These are phyloP conservation scores for Cladopsammia gracilis DNA, from an alignment of 64 coral and sea anemone genomes.

Conservation along the genomic window DNA sequence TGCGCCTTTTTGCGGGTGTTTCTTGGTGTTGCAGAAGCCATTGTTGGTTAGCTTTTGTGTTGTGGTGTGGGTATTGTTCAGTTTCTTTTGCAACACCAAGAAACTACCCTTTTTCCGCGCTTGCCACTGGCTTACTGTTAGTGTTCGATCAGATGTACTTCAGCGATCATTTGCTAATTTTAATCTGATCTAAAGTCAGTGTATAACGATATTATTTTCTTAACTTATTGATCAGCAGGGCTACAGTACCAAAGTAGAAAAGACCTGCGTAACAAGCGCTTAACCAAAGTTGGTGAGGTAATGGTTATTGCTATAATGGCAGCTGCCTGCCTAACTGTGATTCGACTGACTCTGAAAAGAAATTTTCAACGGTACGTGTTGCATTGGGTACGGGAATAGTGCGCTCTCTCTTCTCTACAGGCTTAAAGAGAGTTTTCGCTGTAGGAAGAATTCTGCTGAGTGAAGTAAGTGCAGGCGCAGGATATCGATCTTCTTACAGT, in stretches of 20 bases:
- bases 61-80: too few relatives aligned
- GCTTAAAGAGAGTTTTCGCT: neutral
- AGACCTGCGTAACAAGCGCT: neutral
- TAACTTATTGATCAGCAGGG: neutral
- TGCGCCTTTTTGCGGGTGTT: too few relatives aligned
- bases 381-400: neutral
- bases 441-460: neutral
- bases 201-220: too few relatives aligned
- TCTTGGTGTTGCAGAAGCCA: too few relatives aligned
- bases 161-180: neutral
- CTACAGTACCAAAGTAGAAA: neutral
- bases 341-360: neutral
- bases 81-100: too few relatives aligned
- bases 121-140: too few relatives aligned
- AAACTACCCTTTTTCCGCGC: too few relatives aligned
- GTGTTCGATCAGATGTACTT: neutral
- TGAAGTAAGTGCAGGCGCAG: neutral
- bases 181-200: too few relatives aligned
- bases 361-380: neutral
- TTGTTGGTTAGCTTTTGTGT: too few relatives aligned
- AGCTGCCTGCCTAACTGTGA: neutral
- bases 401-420: too few relatives aligned
- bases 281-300: neutral
- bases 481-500: too few relatives aligned
- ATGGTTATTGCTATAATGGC: slow-evolving; percentile 1